Base-by-base conservation (phyloP, 2,113 vertebrate genomes). In the Glaucomys volans region DNA sequence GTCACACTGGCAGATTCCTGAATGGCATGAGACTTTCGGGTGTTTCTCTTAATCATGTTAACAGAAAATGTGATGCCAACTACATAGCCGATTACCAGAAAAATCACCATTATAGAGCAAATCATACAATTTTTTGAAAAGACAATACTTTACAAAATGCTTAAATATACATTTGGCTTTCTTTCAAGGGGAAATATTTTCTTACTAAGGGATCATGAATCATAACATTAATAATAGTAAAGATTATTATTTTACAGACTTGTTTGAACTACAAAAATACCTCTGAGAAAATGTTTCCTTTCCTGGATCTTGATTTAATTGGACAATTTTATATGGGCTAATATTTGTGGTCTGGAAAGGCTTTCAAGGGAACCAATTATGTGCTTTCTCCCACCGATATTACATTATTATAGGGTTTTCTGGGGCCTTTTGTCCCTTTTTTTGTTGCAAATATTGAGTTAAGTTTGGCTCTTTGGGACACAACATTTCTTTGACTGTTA, bases 311-410 rank as follows among this genome's bases (percentile, higher is more conserved):
- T 35, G 28, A 98, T 83, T 59, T 98, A 98, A 97, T 97, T 98
- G 98, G 98, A 92, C 91, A 94, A 92, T 97, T 98, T 97, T 97
- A 97, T 97, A 85, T 96, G 87, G 97, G 93, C 93, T 98, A 96
- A 95, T 98, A 98, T 97, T 97, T 98, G 96, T 97, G 24, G 2
- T 94, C 85, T 96, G 64, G 91, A 97, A 95, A 98, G 82, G 24
- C 96, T 98, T 98, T 98, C 98, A 98, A 96, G 96, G 97, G 97
- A 98, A 62, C 95, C 94, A 98, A 97, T 98, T 98, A 98, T 67
- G 6, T 96, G 83, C 77, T 98, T 94, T 54, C 52, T 37, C 54
- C 32, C 67, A 95, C 97, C 83, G 88, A 95, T 98, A 96, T 28
- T 96, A 40, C 26, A 94, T 84, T 3, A 3, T 95, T 97, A 92